A percentile compares a stretch with the other conserved stretches of the same genome.
phyloP scores from a whole-genome alignment of 2,113 vertebrate genomes.

The Sylvietta virens region DNA sequence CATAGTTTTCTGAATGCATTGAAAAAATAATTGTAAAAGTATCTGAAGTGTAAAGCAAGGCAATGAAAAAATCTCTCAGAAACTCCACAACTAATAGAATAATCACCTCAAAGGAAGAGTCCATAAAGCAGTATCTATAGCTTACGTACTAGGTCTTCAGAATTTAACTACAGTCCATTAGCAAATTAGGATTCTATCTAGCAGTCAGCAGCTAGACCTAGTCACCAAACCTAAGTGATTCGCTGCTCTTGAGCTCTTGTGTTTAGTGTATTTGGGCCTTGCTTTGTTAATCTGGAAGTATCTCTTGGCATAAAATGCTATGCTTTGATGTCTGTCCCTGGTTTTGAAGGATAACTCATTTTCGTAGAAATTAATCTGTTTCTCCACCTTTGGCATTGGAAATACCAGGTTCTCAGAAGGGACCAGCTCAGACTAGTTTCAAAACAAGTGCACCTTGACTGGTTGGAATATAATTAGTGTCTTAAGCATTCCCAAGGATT shows the following conservation, averaged over 20 bases:
- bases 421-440: conserved; percentile 46
- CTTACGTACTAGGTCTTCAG: background rate
- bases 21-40: background rate
- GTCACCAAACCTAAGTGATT: background rate
- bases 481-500: conserved; percentile 48
- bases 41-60: background rate
- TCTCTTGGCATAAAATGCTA: background rate
- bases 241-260: background rate
- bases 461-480: conserved; percentile 52
- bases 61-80: background rate
- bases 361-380: conserved; percentile 30
- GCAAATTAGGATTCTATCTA: background rate
- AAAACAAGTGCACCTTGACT: conserved; percentile 51
- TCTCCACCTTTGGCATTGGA: background rate
- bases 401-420: conserved; percentile 31
- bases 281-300: background rate
- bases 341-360: conserved; percentile 28
- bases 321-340: background rate
- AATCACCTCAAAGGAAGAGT: background rate
- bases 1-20: background rate
- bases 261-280: background rate
- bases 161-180: background rate
- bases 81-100: background rate
- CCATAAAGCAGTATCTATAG: background rate
- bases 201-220: background rate